Percentiles rank a stretch among this genome's conserved stretches.
Evolutionary conservation across 2,113 vertebrate genomes (phyloP).

Genomic region (Lepidothrix coronata): DNA sequence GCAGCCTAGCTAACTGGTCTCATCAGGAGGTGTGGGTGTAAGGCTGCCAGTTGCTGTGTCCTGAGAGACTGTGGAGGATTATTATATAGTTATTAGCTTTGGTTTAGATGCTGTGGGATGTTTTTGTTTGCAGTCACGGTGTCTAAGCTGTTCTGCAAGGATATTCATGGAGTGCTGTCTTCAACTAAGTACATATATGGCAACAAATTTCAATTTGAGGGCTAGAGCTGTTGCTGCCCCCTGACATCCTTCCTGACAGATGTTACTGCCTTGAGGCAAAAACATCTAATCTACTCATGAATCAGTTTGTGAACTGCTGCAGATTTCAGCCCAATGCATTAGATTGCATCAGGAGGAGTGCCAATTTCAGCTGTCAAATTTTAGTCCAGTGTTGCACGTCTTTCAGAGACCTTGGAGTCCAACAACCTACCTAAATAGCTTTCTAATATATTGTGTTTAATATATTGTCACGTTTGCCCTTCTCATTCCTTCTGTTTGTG

Average conservation of each 20-base stretch:
- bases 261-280: constrained; percentile 41
- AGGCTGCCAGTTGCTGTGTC: not conserved
- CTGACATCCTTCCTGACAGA: constrained; percentile 26
- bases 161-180: not conserved
- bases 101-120: not conserved
- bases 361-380: not conserved
- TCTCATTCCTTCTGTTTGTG: not conserved
- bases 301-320: constrained; percentile 8
- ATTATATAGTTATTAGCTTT: not conserved
- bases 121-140: not conserved
- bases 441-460: constrained; percentile 4
- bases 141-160: not conserved
- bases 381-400: not conserved
- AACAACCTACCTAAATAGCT: not conserved
- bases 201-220: not conserved
- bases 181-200: not conserved
- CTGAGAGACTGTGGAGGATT: not conserved
- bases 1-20: not conserved
- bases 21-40: not conserved
- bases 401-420: constrained; percentile 39
- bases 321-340: not conserved
- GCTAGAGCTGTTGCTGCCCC: not conserved
- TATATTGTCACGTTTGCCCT: not conserved
- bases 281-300: constrained; percentile 1
- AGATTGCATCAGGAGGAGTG: not conserved